Evolutionary conservation across 1,140 invertebrate genomes (phyloP).

Genomic region (Manduca sexta): DNA sequence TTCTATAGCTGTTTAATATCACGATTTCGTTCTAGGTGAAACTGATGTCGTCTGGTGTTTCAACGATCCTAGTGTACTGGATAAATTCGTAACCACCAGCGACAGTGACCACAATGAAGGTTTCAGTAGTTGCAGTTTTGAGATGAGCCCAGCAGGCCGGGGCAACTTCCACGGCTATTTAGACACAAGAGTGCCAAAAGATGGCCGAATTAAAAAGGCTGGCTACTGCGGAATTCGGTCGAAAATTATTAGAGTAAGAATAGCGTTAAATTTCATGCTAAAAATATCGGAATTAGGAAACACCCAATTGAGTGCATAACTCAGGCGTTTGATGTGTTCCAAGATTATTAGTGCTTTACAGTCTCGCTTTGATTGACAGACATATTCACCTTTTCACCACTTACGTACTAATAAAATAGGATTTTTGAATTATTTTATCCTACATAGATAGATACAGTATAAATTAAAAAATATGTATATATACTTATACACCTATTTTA

Average conservation of each 20-base stretch:
- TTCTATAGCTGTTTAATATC: no score
- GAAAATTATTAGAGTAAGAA: slow-evolving; percentile 75
- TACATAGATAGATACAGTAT: no score
- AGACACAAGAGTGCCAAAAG: slow-evolving; percentile 81
- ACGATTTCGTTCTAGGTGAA: slow-evolving; percentile 73
- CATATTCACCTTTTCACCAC: no score
- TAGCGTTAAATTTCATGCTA: background rate
- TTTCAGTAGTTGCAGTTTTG: slow-evolving; percentile 79
- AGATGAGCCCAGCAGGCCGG: slow-evolving; percentile 78
- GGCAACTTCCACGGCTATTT: slow-evolving; percentile 86
- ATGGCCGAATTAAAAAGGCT: slow-evolving; percentile 81
- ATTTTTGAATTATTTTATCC: no score
- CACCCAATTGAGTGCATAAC: no score
- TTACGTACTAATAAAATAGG: no score
- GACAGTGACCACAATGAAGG: slow-evolving; percentile 90
- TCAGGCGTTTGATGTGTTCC: no score
- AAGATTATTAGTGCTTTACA: no score
- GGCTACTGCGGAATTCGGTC: slow-evolving; percentile 88
- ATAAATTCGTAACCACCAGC: slow-evolving; percentile 82
- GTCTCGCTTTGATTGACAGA: no score
- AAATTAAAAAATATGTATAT: no score
- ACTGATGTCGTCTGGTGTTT: slow-evolving; percentile 82
- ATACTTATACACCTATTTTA: no score
- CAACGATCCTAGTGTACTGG: slow-evolving; percentile 74
- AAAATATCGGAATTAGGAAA: no score